Percentiles rank a stretch among this genome's conserved stretches.
Evolutionary conservation across 2,888 invertebrate genomes (phyloP).

Genomic region (Drosophila rubida): DNA sequence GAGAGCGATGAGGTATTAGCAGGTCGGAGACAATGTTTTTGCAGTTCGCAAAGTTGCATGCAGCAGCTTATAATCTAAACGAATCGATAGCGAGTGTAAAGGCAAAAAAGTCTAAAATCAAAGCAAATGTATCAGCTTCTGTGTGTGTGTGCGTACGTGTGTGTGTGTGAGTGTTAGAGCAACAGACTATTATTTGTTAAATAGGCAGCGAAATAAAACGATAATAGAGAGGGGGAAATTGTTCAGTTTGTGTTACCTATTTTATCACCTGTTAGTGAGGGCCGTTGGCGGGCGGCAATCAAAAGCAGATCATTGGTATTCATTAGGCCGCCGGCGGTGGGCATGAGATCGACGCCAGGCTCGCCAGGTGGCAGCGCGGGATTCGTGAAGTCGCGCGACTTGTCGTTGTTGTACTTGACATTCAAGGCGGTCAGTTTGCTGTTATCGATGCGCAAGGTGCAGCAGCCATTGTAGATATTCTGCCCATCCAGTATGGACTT

Average conservation of each 20-base stretch:
- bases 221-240: slow-evolving; percentile 63
- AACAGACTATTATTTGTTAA: background rate
- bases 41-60: slow-evolving; percentile 20
- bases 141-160: slow-evolving; percentile 5
- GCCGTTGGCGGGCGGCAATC: slow-evolving; percentile 85
- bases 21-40: background rate
- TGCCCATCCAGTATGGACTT: slow-evolving; percentile 98
- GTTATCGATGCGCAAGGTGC: slow-evolving; percentile 99
- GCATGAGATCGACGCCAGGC: slow-evolving; percentile 87
- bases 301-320: slow-evolving; percentile 87
- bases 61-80: slow-evolving; percentile 56
- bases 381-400: slow-evolving; percentile 99
- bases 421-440: slow-evolving; percentile 99
- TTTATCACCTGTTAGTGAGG: slow-evolving; percentile 85
- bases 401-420: slow-evolving; percentile 99
- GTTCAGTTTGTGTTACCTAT: slow-evolving; percentile 84
- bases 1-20: slow-evolving; percentile 20
- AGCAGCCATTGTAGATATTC: slow-evolving; percentile 99
- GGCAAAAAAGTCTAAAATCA: slow-evolving; percentile 50
- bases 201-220: slow-evolving; percentile 34
- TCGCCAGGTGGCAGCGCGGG: slow-evolving; percentile 98
- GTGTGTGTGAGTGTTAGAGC: slow-evolving; percentile 10
- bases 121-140: slow-evolving; percentile 27
- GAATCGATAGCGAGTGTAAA: slow-evolving; percentile 76
- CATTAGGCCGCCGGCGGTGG: slow-evolving; percentile 86